Evolutionary conservation across 2,797 vertebrate genomes (phyloP), one percentile per base, ranked within the genome.

Genomic region (Euphonia xanthogaster): DNA sequence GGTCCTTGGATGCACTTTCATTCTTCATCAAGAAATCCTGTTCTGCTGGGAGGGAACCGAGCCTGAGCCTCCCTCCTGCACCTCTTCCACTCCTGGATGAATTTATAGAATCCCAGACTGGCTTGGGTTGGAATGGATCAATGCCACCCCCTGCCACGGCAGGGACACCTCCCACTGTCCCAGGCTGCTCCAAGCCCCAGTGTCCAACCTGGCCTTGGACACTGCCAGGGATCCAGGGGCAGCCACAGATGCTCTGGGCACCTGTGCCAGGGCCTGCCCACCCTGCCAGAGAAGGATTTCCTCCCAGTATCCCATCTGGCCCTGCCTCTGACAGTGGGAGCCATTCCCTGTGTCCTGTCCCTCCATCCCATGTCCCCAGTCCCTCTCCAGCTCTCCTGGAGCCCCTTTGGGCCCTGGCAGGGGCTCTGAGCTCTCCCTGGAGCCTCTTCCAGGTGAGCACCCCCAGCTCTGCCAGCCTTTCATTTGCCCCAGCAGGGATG

Each of bases 181-280:
- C 39, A 53, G 30, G 14, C 0, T 66, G 33, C 18, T 60, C 60
- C 45, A 9, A 71, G 10, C 22, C 15, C 45, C 17, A 42, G 4
- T 0, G 0, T 7, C 40, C 33, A 60, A 0, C 47, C 30, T 47
- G 33, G 30, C 8, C 24, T 60, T 22, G 33, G 18, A 0, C 24
- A 39, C 14, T 33, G 0, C 53, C 67, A 53, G 24, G 60, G 30
- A 39, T 72, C 18, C 55, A 70, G 44, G 28, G n/a, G 12, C 31
- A 86, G 42, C 19, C 44, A 4, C 44, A 37, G 44, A 33, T 86
- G 0, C 50, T 42, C 50, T 72, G n/a, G 35, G 23, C 15, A 71
- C 6, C 48, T 28, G 35, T 35, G 27, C n/a, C 58, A 87, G 28
- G 19, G 13, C n/a, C n/a, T 50, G 0, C 0, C 10, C 44, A 37